Base-by-base conservation (phyloP, 2,113 vertebrate genomes). In the Alexandromys fortis region DNA sequence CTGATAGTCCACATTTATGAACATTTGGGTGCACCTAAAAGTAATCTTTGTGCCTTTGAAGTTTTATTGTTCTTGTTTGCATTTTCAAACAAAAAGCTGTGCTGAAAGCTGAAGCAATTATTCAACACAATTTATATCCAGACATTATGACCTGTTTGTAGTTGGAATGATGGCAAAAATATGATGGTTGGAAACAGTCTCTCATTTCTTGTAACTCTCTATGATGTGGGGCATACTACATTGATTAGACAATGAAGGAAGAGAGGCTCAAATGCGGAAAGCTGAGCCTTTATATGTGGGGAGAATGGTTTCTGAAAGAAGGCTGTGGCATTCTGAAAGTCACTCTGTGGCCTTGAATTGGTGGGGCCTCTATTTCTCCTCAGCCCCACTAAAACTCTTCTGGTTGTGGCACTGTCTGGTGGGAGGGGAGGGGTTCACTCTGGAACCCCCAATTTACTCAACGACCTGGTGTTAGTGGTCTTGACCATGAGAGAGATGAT, bases 331-430 rank as follows among this genome's bases (percentile, higher is more conserved):
- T 2, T 7, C 26, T 2, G 58, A 55, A 65, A 13, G 4, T 19
- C 0, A 0, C 0, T 17, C 77, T 8, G 35, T 0, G 21, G 0
- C 2, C 5, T 11, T 3, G 0, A 0, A 14, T 58, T 58, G 19
- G 58, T 2, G 58, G 58, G 58, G 58, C 19, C 12, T 3, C 38
- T 0, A 0, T 11, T 16, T n/a, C 33, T 61, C 47, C 33, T 0
- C 0, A 0, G 92, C 2, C 0, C 35, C 7, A 2, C 9, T 0
- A 11, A 2, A 9, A 7, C 14, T 86, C 19, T 24, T 10, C 0
- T 0, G 21, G 47, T 6, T 0, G 2, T 10, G 0, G 28, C 2
- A 0, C 0, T 0, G 2, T 0, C 3, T 3, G 11, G 49, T 0
- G 1, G 45, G 21, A 28, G n/a, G 28, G 3, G 10, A 45, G 45